A percentile compares a stretch with the other conserved stretches of the same genome.
Evolutionary conservation across 2,797 vertebrate species (phyloP).

Genomic region (Clarias laeviceps): DNA sequence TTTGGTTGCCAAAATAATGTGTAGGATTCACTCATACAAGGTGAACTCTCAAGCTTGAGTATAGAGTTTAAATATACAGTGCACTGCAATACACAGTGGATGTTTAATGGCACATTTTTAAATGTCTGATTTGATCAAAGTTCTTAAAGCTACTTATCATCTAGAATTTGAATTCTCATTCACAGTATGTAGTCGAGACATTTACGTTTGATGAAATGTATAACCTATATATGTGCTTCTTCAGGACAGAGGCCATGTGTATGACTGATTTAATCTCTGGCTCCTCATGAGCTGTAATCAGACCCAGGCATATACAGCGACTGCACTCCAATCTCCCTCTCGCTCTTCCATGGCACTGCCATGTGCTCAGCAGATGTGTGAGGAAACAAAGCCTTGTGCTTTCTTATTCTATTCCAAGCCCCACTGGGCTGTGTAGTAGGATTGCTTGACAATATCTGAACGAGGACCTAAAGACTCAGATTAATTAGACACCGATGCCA

Average conservation of each 20-base stretch:
- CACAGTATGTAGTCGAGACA: slow-evolving; percentile 2
- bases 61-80: neutral
- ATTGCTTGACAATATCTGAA: slow-evolving; percentile 53
- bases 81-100: neutral
- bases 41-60: neutral
- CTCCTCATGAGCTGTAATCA: slow-evolving; percentile 62
- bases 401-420: slow-evolving; percentile 55
- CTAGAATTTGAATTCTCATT: neutral
- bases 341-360: slow-evolving; percentile 52
- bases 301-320: slow-evolving; percentile 49
- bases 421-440: slow-evolving; percentile 32
- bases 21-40: neutral
- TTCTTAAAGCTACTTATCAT: neutral
- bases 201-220: slow-evolving; percentile 22
- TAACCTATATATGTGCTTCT: slow-evolving; percentile 16
- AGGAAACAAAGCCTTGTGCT: slow-evolving; percentile 56
- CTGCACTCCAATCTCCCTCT: slow-evolving; percentile 34
- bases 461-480: slow-evolving; percentile 33
- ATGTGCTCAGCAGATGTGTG: slow-evolving; percentile 74
- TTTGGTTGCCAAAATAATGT: slow-evolving; percentile 23
- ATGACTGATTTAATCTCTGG: slow-evolving; percentile 47
- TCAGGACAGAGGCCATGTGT: slow-evolving; percentile 29
- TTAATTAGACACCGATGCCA: slow-evolving; percentile 52
- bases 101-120: neutral
- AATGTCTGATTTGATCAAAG: neutral